A percentile compares a stretch with the other conserved stretches of the same genome.
Conservation (phyloP, 2,113 vertebrate species). For the Sorex araneus region DNA sequence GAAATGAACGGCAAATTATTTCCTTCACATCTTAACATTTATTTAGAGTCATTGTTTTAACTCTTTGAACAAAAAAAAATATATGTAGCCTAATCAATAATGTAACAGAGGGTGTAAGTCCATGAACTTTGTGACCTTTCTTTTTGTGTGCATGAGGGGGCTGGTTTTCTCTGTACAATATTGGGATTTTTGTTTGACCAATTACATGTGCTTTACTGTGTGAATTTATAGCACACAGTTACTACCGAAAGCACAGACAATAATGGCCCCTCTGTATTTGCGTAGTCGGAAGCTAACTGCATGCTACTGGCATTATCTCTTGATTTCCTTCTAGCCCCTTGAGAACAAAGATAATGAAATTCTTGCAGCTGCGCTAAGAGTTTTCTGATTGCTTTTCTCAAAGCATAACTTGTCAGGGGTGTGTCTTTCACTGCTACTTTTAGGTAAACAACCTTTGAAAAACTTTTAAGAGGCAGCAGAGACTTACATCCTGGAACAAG, state of each 20-base stretch:
- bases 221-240: background rate
- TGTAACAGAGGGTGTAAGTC: background rate
- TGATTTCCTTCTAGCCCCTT: background rate
- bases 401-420: background rate
- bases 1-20: constrained; percentile 27
- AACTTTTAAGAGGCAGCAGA: background rate
- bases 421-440: background rate
- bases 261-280: background rate
- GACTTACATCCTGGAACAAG: background rate
- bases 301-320: background rate
- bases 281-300: constrained; percentile 3
- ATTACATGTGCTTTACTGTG: background rate
- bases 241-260: background rate
- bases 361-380: background rate
- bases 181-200: background rate
- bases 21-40: background rate
- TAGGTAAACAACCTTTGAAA: background rate
- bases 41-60: background rate
- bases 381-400: background rate
- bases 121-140: background rate
- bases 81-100: background rate
- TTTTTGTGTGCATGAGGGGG: background rate
- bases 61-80: constrained; percentile 1
- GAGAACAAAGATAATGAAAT: background rate
- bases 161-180: background rate